phyloP scores from a whole-genome alignment of 2,113 vertebrate species.

The Clarias macrocephalus region DNA sequence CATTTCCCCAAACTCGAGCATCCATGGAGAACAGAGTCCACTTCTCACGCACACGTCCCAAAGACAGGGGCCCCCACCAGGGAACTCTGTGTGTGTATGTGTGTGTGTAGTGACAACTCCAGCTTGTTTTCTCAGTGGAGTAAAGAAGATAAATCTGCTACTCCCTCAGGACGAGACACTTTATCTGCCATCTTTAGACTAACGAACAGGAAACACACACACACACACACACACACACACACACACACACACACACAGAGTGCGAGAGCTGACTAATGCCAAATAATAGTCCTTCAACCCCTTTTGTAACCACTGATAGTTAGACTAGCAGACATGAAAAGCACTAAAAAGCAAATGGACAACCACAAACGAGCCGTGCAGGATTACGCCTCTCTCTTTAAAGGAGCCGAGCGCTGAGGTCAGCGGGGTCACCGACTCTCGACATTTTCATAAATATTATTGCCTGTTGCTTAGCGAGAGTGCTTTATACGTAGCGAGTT shows the following conservation, averaged over 20 bases:
- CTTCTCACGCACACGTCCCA: constrained; percentile 76
- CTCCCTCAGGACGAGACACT: constrained; percentile 46
- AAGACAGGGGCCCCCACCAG: constrained; percentile 57
- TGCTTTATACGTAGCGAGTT: constrained; percentile 61
- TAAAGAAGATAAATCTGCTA: constrained; percentile 47
- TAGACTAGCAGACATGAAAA: constrained; percentile 35
- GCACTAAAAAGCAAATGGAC: constrained; percentile 31
- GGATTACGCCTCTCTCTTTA: constrained; percentile 31
- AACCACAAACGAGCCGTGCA: constrained; percentile 28
- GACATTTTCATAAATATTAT: constrained; percentile 58
- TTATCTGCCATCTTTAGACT: constrained; percentile 49
- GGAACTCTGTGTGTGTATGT: constrained; percentile 40
- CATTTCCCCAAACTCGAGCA: constrained; percentile 73
- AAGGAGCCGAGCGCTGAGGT: constrained; percentile 18
- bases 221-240: constrained; percentile 15
- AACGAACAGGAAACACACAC: constrained; percentile 33
- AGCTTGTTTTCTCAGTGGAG: constrained; percentile 29
- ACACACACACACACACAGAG: constrained; percentile 11
- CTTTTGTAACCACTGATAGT: constrained; percentile 29
- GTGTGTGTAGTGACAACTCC: constrained; percentile 32
- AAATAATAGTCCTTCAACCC: constrained; percentile 10
- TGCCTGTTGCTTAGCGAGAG: constrained; percentile 60
- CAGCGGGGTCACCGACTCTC: constrained; percentile 27
- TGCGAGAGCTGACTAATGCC: neutral
- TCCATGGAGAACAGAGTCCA: constrained; percentile 62